These are phyloP conservation scores for Tapirus terrestris DNA, from an alignment of 2,113 vertebrate genomes.

Conservation along the genomic window DNA sequence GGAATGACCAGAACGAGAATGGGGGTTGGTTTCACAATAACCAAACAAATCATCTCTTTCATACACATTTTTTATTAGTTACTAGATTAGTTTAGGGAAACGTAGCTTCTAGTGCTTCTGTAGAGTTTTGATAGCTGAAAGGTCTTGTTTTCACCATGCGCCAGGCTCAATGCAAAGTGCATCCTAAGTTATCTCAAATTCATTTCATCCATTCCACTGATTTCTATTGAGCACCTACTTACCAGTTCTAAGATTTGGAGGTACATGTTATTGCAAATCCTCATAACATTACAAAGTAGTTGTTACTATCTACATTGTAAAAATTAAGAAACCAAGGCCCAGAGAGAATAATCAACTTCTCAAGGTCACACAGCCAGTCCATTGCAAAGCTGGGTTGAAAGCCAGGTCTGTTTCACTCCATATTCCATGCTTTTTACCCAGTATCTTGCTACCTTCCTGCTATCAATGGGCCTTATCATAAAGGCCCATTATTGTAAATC, in stretches of 20 bases:
- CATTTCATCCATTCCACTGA: background rate
- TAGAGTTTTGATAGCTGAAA: background rate
- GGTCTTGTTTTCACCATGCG: background rate
- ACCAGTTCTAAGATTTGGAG: background rate
- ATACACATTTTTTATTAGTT: background rate
- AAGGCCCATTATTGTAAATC: background rate
- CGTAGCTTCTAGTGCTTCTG: background rate
- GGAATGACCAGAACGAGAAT: background rate
- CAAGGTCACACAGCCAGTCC: background rate
- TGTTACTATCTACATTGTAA: background rate
- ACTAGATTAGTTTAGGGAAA: background rate
- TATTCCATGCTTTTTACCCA: background rate
- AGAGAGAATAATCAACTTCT: background rate
- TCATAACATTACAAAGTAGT: background rate
- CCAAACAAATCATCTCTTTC: constrained; percentile 44
- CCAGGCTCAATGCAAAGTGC: fast-evolving
- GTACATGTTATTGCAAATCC: background rate
- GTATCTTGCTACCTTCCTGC: background rate
- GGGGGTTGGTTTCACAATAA: constrained; percentile 10
- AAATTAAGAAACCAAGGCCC: background rate
- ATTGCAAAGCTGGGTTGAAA: background rate
- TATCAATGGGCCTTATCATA: background rate
- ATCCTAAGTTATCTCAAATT: background rate
- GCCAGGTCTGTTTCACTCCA: background rate
- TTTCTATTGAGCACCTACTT: background rate